Evolutionary conservation across 1,140 invertebrate species (phyloP), one percentile per base, ranked within the genome.

Genomic region (Rhopalosiphum maidis): DNA sequence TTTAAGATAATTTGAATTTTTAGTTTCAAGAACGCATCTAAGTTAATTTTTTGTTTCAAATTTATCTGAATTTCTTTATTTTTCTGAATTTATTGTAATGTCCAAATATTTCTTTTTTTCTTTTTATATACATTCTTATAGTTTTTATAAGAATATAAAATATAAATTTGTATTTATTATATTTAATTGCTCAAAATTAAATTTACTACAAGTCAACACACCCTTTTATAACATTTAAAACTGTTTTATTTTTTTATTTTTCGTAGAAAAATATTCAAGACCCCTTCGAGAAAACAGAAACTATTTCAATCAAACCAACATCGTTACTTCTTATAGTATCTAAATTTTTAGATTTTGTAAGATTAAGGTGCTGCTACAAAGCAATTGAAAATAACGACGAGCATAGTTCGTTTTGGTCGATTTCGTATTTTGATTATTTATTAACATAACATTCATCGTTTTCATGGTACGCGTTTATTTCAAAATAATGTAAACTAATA

Each of bases 1-100:
- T 87, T 48, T 22, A 87, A 87, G 30, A 87, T 87, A 48, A 51
- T 48, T 51, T 35, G n/a, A 51, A 87, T 87, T 87, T 51, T 46
- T 21, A n/a, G n/a, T 46, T 87, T 30, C 30, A 9, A 87, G 46
- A 48, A 48, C 15, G 46, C 2, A 22, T 87, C 8, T 18, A n/a
- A 87, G 35, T 87, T 35, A 48, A 48, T 87, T 87, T 18, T 87
- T 51, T n/a, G 43, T 48, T 18, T 9, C 2, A 46, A 46, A 46
- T 46, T 46, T 46, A 11, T 46, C 85, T 0, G 30, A 87, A n/a
- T n/a, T n/a, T n/a, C n/a, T n/a, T n/a, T n/a, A n/a, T n/a, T n/a
- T n/a, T 30, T 22, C 11, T 35, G 46, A 48, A 46, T 25, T 46
- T 21, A 22, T 41, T 85, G 18, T 48, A 48, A n/a, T 87, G 7